Evolutionary conservation across 92 coral and sea anemone species (phyloP).

Genomic region (Meandrina meandrites): DNA sequence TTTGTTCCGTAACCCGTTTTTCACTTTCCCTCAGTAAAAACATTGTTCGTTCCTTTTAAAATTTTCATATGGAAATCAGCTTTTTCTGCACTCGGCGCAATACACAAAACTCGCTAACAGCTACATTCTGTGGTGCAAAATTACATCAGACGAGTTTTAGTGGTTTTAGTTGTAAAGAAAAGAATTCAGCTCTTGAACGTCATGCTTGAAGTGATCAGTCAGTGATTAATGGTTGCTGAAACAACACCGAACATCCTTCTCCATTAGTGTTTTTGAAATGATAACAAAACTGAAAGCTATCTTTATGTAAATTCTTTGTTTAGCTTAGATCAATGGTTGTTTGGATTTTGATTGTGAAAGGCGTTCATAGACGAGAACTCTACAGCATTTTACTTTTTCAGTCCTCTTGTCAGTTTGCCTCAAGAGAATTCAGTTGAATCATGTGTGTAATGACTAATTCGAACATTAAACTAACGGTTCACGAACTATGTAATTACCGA

Average conservation of each 20-base stretch:
- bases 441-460: background rate
- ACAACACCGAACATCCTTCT: constrained; percentile 11
- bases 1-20: background rate
- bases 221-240: constrained; percentile 1
- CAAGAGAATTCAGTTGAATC: background rate
- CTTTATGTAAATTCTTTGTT: constrained; percentile 21
- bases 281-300: constrained; percentile 17
- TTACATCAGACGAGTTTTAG: constrained; percentile 4
- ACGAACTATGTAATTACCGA: background rate
- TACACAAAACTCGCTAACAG: background rate
- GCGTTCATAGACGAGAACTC: background rate
- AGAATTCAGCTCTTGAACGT: background rate
- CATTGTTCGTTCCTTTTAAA: background rate
- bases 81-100: background rate
- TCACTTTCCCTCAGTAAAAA: background rate
- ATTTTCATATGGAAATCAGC: background rate
- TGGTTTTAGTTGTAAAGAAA: background rate
- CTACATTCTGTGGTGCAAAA: background rate
- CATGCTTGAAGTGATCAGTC: background rate
- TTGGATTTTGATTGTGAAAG: background rate
- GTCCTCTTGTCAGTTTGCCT: background rate
- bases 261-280: constrained; percentile 8
- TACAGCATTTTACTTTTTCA: background rate
- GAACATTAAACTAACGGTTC: background rate
- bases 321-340: constrained; percentile 22